Evolutionary conservation across 2,113 vertebrate genomes (phyloP), one percentile per base, ranked within the genome.

Genomic region (Hepsetus odoe): DNA sequence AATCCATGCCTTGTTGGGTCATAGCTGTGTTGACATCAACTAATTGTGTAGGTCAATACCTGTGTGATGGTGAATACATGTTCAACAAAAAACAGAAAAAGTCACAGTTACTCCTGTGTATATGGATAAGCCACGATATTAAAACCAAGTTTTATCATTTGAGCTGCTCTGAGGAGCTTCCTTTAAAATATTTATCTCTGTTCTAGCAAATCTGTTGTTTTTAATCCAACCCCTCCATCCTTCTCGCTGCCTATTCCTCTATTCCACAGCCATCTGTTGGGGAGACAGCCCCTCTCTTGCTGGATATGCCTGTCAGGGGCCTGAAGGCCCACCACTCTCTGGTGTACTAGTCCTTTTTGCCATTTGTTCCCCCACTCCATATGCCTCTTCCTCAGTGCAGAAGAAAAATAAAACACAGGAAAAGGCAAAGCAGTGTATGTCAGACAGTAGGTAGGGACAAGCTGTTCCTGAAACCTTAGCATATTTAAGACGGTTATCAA

Each of bases 181-280:
- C 1, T 64, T 22, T 79, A 14, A 65, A 79, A 53, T 24, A 35
- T 5, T 55, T 71, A 56, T 44, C 44, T 49, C 10, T 64, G n/a
- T 87, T 85, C 85, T 72, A 61, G 82, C 82, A 79, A 82, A 66
- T 83, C 51, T 32, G 51, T 64, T 71, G 20, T 26, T 78, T 61
- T 64, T 74, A n/a, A n/a, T 82, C 74, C 74, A 72, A 79, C 64
- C 68, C 86, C 85, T 73, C 61, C 22, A 53, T 67, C 61, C 64
- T 62, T 68, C 72, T 26, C 12, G 38, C 12, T 24, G 59, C 20
- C 26, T 55, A 14, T 72, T 87, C 76, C 72, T 83, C 87, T 87
- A 89, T 88, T 83, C 83, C 33, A 84, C 83, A 80, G 87, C 90
- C 92, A 91, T 91, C 91, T 91, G 91, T 89, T 61, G 42, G 73